Percentiles rank a stretch among this genome's conserved stretches.
Evolutionary conservation across 2,113 vertebrate species (phyloP).

Genomic region (Spea bombifrons): DNA sequence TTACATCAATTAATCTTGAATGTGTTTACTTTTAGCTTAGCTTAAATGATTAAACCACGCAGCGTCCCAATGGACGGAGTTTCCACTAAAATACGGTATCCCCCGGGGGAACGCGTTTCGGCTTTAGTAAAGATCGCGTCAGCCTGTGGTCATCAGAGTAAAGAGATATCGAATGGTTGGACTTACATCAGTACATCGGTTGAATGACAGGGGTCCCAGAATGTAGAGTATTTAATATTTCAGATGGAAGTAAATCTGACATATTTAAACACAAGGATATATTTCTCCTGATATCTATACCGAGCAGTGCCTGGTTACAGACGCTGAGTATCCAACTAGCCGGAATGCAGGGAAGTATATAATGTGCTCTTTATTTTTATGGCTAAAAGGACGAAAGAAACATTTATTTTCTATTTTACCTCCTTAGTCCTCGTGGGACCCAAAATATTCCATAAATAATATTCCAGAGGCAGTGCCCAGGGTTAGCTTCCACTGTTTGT

Average conservation of each 20-base stretch:
- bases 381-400: neutral
- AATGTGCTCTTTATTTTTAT: slow-evolving; percentile 21
- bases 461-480: neutral
- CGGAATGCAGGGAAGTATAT: slow-evolving; percentile 5
- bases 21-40: slow-evolving; percentile 33
- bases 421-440: neutral
- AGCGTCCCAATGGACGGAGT: slow-evolving; percentile 2
- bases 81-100: slow-evolving; percentile 36
- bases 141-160: slow-evolving; percentile 33
- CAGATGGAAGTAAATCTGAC: slow-evolving; percentile 22
- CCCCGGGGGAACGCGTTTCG: slow-evolving; percentile 16
- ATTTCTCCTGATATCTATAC: slow-evolving; percentile 10
- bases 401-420: slow-evolving; percentile 20
- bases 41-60: slow-evolving; percentile 31
- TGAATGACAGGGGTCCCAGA: slow-evolving; percentile 31
- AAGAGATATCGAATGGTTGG: slow-evolving; percentile 30
- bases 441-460: neutral
- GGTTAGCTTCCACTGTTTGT: neutral
- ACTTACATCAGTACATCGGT: slow-evolving; percentile 27
- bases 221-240: slow-evolving; percentile 12
- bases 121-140: slow-evolving; percentile 21
- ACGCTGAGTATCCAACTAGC: slow-evolving; percentile 2
- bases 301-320: neutral
- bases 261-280: neutral
- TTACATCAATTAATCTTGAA: slow-evolving; percentile 35